Base-by-base conservation (phyloP, 2,888 invertebrate species). In the Abrostola tripartita region DNA sequence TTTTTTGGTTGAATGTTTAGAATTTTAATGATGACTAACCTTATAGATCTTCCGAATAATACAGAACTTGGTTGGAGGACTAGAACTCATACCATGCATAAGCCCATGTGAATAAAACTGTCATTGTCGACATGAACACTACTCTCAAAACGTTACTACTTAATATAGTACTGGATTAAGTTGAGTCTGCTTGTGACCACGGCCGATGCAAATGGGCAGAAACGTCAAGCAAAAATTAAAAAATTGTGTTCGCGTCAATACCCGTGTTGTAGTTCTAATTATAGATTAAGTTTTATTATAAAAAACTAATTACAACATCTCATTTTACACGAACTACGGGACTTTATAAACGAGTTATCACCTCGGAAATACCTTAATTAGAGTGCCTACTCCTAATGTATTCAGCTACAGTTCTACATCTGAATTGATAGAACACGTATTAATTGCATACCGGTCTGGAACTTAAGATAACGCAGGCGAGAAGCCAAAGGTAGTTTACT, bases 361-460 rank as follows among this genome's bases (percentile, higher is more conserved):
- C 60, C 37, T 70, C 57, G 42, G 64, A 57, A 64, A 74, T 71
- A 57, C 57, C 51, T 70, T 64, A 74, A 74, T 65, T 65, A 74
- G 60, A 61, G 50, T 12, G 44, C 14, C 44, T 14, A 52, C 44
- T 58, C 49, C 36, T 74, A 61, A 72, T 75, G 14, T 70, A 72
- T 70, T 60, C 75, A 74, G 57, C 50, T 12, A 40, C 41, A 55
- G 60, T 57, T 37, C 51, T 74, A 61, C 71, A 70, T 74, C 60
- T 65, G 65, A 61, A 65, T 72, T 65, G 71, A 75, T 72, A 72
- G 65, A 70, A 61, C 71, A 72, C 71, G 71, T 70, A 75, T 74
- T 70, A 75, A 75, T 65, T 75, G 75, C 75, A 70, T 70, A 72
- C 75, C 65, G 52, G 71, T 72, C 65, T 50, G 52, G 71, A 68